Base-by-base conservation (phyloP, 2,888 invertebrate genomes). In the Tetragnatha montana region DNA sequence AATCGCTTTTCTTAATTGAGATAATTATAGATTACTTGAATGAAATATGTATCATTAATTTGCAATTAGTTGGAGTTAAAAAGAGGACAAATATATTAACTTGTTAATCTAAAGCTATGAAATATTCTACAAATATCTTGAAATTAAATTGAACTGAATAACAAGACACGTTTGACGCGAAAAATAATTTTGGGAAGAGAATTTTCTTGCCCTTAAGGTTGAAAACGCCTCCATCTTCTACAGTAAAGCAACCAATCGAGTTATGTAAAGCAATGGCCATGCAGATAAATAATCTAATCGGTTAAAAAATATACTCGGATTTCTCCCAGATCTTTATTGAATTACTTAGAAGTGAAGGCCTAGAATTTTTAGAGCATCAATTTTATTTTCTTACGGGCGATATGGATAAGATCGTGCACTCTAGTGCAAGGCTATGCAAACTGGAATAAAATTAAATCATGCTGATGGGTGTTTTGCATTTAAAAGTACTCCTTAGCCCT, bases 271-370 rank as follows among this genome's bases (percentile, higher is more conserved):
- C 60, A 60, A 60, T 10, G 60, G 60, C 17, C 10, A 10, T 60
- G 14, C 8, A 12, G 17, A 17, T 60, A 60, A 60, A 60, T 60
- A 60, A 60, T 60, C 14, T 60, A 60, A 60, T 60, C 60, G 12
- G 60, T 8, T 17, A 17, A 60, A 60, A 60, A 60, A 60, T 60
- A 35, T 49, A n/a, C 76, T 76, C 8, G 76, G 50, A 76, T 76
- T 76, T 76, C 76, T 50, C 19, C 35, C 49, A 50, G n/a, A 50
- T 76, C 50, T 76, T 76, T 76, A 76, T 76, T 50, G 50, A 76
- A 76, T 76, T 76, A 76, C 76, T 8, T 22, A 6, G 8, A 76
- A n/a, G n/a, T 7, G 49, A 6, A 12, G 50, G 50, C 35, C 8
- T 19, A 10, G 19, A 21, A 21, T n/a, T 49, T 76, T 76, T 17